Conservation (phyloP, 2,888 invertebrate species). For the Acronicta aceris region DNA sequence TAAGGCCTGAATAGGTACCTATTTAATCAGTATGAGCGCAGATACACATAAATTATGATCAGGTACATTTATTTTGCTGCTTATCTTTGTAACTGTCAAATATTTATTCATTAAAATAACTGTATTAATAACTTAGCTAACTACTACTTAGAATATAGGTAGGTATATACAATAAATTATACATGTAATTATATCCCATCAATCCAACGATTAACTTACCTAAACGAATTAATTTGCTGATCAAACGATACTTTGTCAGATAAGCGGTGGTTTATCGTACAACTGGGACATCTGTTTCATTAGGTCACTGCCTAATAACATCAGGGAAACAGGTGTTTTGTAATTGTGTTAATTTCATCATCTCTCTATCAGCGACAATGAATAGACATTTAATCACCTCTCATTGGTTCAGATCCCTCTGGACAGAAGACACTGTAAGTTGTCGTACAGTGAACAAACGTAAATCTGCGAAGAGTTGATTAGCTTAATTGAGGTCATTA, state of each 20-base stretch:
- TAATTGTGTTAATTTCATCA: conserved; percentile 43
- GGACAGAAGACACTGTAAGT: conserved; percentile 27
- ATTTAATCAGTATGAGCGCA: conserved; percentile 35
- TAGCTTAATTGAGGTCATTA: conserved; percentile 86
- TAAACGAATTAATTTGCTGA: conserved; percentile 43
- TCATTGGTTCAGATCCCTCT: conserved; percentile 53
- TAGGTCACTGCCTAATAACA: conserved; percentile 20
- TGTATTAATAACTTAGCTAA: too few species aligned
- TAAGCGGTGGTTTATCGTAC: conserved; percentile 7
- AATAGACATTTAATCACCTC: conserved; percentile 62
- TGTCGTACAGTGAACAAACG: conserved; percentile 62
- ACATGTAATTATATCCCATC: conserved; percentile 24
- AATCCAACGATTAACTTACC: conserved; percentile 48
- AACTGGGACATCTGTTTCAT: too few species aligned
- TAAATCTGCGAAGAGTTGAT: conserved; percentile 84
- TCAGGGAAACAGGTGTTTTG: conserved; percentile 44
- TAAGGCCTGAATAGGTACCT: conserved; percentile 26
- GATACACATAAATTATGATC: too few species aligned
- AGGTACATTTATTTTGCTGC: too few species aligned
- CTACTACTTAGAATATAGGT: background rate
- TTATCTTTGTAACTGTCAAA: too few species aligned
- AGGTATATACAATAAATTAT: conserved; percentile 8
- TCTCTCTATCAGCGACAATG: conserved; percentile 50
- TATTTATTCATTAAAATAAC: too few species aligned
- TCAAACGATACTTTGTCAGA: conserved; percentile 18